phyloP scores from a whole-genome alignment of 1,140 invertebrate genomes.

The Bombyx mandarina region DNA sequence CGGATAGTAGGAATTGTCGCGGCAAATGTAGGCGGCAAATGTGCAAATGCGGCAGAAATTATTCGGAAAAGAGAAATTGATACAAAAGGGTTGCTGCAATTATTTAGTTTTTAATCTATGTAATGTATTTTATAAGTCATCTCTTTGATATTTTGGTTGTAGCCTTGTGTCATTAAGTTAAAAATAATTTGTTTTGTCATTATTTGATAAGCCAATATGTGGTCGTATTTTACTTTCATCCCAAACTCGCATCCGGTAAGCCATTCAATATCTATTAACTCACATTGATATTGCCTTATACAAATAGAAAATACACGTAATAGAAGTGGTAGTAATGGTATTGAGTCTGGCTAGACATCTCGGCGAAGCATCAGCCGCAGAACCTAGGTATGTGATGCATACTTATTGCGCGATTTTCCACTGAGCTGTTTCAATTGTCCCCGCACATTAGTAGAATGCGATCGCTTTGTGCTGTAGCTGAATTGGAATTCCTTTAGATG shows the following conservation, averaged over 20 bases:
- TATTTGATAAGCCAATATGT: too few relatives aligned
- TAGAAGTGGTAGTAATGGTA: conserved; percentile 21
- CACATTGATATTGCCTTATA: conserved; percentile 18
- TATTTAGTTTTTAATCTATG: too few relatives aligned
- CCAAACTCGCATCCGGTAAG: conserved; percentile 7
- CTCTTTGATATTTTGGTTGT: too few relatives aligned
- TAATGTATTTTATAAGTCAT: too few relatives aligned
- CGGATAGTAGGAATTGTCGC: too few relatives aligned
- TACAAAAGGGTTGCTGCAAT: too few relatives aligned
- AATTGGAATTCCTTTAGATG: conserved; percentile 1
- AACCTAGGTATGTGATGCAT: conserved; percentile 49
- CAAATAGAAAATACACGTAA: conserved; percentile 13
- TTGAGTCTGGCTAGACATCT: conserved; percentile 45
- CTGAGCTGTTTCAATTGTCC: conserved; percentile 57
- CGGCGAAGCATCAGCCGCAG: conserved; percentile 39
- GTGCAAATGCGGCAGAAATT: too few relatives aligned
- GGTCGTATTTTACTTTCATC: too few relatives aligned
- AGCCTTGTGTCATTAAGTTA: too few relatives aligned
- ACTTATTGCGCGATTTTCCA: conserved; percentile 64
- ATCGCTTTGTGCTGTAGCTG: conserved; percentile 6
- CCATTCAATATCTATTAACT: conserved; percentile 23
- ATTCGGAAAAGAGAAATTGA: too few relatives aligned
- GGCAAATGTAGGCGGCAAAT: too few relatives aligned
- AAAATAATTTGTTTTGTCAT: too few relatives aligned
- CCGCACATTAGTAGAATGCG: conserved; percentile 53